phyloP scores from a whole-genome alignment of 1,140 invertebrate species.

The Drosophila gunungcola region DNA sequence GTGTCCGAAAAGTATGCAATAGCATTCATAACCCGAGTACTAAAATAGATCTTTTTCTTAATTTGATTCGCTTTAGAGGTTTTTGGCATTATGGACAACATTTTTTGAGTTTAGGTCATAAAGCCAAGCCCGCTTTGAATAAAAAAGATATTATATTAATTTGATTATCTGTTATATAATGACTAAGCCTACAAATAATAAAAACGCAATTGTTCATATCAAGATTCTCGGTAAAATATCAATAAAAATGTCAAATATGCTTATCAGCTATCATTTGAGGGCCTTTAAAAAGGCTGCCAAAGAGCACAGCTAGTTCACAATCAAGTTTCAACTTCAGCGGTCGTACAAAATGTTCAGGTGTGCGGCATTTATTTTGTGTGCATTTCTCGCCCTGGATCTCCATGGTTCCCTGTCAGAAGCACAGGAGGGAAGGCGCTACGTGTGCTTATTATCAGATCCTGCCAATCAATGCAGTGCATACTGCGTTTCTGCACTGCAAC shows the following conservation, averaged over 20 bases:
- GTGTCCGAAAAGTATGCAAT: no score
- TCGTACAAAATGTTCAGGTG: not conserved
- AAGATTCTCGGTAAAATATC: not conserved
- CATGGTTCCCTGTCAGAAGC: not conserved
- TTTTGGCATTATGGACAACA: no score
- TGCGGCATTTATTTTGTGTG: not conserved
- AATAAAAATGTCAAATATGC: slow-evolving; percentile 3
- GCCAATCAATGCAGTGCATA: not conserved
- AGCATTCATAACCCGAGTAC: no score
- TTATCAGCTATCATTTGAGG: not conserved
- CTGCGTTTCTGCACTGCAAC: slow-evolving; percentile 6
- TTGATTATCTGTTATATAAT: not conserved
- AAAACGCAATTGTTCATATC: not conserved
- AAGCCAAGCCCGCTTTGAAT: no score
- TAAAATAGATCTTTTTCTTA: no score
- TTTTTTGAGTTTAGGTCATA: no score
- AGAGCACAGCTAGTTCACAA: not conserved
- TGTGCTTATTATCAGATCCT: not conserved
- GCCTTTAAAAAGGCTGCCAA: not conserved
- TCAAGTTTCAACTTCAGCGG: not conserved
- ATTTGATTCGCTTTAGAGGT: no score
- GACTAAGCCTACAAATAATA: not conserved
- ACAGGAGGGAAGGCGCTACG: slow-evolving; percentile 5
- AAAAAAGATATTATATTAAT: no score
- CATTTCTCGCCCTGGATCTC: not conserved